Evolutionary conservation across 2,797 vertebrate genomes (phyloP), one percentile per base, ranked within the genome.

Genomic region (Halcyon leucocephala): DNA sequence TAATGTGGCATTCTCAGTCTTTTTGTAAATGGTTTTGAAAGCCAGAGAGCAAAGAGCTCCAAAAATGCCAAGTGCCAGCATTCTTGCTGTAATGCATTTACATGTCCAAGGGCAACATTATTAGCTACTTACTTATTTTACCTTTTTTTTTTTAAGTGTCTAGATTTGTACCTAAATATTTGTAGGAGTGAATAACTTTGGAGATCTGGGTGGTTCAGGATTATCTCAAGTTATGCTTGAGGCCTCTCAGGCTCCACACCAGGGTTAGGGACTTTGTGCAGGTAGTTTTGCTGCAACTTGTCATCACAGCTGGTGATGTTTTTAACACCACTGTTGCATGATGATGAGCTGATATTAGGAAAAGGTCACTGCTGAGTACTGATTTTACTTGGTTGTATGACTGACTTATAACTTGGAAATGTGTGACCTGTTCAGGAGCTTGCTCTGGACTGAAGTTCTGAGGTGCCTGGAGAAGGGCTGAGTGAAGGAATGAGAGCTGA

Each of bases 11-110:
- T 69, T 83, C 13, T 78, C 8, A 5, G 37, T 72, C 24, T 39
- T 72, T 90, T n/a, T 73, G 29, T 35, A 74, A 83, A 83, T 44
- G 13, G 2, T 35, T 96, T 94, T 69, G 54, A 79, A 85, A 93
- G 7, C 12, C 42, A 76, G 62, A 88, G 44, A 62, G 64, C 33
- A 65, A 70, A 87, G n/a, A 58, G 1, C 25, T 95, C 28, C 2
- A 37, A 65, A 77, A 58, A 70, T 51, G 12, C 51, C 14, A 51
- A n/a, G 12, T 25, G 26, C 33, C 41, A 14, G 14, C 31, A 6
- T 58, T 72, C 42, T 73, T 70, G 26, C 6, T 79, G 3, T 31
- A 22, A 28, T 29, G 26, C 7, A 13, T 66, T 84, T 73, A 11
- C 25, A 14, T 33, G 18, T 70, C 55, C 44, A 60, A 44, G 22